A percentile compares a stretch with the other conserved stretches of the same genome.
These are phyloP conservation scores for Albula glossodonta DNA, from an alignment of 2,113 vertebrate genomes.

Conservation along the genomic window DNA sequence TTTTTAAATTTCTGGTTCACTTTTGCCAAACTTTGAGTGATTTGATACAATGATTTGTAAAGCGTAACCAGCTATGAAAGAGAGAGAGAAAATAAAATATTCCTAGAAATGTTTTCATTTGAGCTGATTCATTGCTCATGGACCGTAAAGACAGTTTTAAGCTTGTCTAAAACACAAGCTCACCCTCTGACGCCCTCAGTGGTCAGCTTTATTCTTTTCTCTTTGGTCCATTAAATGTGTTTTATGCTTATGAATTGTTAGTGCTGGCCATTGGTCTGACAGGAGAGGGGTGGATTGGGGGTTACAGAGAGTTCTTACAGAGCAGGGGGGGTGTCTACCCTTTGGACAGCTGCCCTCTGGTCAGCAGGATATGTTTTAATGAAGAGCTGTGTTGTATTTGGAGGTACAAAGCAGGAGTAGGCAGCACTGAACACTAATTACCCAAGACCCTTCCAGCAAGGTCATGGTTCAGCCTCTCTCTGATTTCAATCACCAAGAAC, in stretches of 20 bases:
- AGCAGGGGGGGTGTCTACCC: conserved; percentile 50
- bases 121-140: neutral
- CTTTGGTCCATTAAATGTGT: neutral
- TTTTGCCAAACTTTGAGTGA: too few species aligned
- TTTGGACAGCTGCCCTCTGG: conserved; percentile 51
- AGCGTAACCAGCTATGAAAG: neutral
- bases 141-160: neutral
- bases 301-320: neutral
- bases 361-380: conserved; percentile 64
- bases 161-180: neutral
- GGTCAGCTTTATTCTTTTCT: neutral
- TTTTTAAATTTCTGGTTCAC: neutral
- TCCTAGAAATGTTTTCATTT: neutral
- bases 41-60: neutral
- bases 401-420: conserved; percentile 38
- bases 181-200: neutral
- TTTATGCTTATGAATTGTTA: neutral
- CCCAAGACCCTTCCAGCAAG: conserved; percentile 46
- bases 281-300: neutral
- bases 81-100: neutral
- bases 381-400: conserved; percentile 57
- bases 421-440: conserved; percentile 56
- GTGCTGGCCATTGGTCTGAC: neutral
- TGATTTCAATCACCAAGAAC: conserved; percentile 52
- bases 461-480: conserved; percentile 41